Evolutionary conservation across 1,140 invertebrate genomes (phyloP).

Genomic region (Phenacoccus solenopsis): DNA sequence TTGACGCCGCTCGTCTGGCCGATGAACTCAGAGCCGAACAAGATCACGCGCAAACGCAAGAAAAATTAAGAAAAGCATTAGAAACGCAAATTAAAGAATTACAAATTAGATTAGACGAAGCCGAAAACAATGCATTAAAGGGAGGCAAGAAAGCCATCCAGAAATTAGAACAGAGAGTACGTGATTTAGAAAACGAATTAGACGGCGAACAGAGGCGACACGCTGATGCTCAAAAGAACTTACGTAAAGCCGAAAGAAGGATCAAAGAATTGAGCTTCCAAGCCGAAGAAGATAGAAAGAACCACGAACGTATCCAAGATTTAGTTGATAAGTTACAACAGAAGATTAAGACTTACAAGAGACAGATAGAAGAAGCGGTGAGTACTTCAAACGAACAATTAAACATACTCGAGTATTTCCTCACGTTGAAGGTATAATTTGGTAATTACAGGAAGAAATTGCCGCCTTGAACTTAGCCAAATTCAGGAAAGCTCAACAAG

Average conservation of each 20-base stretch:
- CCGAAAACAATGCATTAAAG: slow-evolving; percentile 91
- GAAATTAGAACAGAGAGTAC: slow-evolving; percentile 89
- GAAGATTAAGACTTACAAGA: slow-evolving; percentile 99
- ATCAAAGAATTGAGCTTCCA: slow-evolving; percentile 91
- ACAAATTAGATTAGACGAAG: slow-evolving; percentile 87
- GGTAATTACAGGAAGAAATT: slow-evolving; percentile 68
- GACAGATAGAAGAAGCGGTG: slow-evolving; percentile 94
- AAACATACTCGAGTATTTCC: not conserved
- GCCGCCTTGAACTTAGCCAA: slow-evolving; percentile 97
- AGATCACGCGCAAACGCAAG: slow-evolving; percentile 93
- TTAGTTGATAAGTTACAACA: slow-evolving; percentile 97
- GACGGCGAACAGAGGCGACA: slow-evolving; percentile 96
- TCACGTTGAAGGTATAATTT: not conserved
- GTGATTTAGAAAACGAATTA: slow-evolving; percentile 91
- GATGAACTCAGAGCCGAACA: slow-evolving; percentile 98
- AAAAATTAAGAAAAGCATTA: slow-evolving; percentile 93
- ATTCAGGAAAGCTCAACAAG: slow-evolving; percentile 98
- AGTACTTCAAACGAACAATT: slow-evolving; percentile 29
- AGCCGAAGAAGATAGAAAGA: slow-evolving; percentile 93
- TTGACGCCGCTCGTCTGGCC: slow-evolving; percentile 90
- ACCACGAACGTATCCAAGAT: slow-evolving; percentile 95
- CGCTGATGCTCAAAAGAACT: slow-evolving; percentile 90
- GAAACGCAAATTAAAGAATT: slow-evolving; percentile 97
- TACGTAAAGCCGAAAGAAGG: slow-evolving; percentile 88
- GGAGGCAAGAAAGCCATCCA: slow-evolving; percentile 96